phyloP scores from a whole-genome alignment of 2,797 vertebrate species.

The Myotis findleyi region DNA sequence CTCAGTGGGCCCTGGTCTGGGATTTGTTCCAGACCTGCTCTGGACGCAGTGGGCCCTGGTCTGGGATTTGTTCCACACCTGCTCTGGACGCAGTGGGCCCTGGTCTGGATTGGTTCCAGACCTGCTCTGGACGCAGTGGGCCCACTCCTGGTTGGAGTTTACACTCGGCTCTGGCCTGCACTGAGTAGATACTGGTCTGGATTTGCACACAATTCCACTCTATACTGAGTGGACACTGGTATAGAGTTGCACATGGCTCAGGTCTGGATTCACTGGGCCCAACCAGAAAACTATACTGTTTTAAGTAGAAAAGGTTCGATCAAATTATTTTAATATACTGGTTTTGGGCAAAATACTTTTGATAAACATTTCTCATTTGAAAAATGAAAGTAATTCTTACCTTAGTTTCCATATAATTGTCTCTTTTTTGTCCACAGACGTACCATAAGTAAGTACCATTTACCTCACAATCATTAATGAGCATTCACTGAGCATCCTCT shows the following conservation, averaged over 20 bases:
- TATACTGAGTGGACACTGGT: background rate
- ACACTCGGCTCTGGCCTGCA: background rate
- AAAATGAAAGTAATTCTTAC: background rate
- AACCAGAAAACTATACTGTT: background rate
- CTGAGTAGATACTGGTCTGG: background rate
- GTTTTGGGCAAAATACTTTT: background rate
- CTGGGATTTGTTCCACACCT: too few species aligned
- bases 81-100: background rate
- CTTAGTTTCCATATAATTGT: background rate
- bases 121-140: too few species aligned
- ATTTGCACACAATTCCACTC: background rate
- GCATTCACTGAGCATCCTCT: background rate
- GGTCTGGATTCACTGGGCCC: background rate
- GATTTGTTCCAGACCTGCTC: background rate
- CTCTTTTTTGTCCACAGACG: background rate
- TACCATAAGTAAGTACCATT: background rate
- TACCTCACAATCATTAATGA: background rate
- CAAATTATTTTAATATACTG: background rate
- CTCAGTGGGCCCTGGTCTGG: background rate
- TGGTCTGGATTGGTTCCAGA: too few species aligned
- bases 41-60: too few species aligned
- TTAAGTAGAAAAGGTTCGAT: background rate
- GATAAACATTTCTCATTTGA: background rate
- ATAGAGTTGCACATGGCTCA: background rate
- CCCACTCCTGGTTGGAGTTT: too few species aligned